Percentiles rank a stretch among this genome's conserved stretches.
Conservation (phyloP, 2,888 invertebrate species). For the Didymodactylos carnosus region DNA sequence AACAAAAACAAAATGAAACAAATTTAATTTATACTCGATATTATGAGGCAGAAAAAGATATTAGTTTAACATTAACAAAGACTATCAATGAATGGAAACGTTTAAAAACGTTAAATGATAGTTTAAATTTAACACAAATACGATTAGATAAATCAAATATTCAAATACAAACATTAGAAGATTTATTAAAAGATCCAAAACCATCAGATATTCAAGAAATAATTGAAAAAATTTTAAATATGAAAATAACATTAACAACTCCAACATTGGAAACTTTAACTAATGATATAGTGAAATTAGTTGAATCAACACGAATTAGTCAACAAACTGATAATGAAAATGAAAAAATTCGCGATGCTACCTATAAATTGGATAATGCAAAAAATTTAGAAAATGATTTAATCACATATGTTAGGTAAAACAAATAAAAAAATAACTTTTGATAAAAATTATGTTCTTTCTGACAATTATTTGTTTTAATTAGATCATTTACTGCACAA, state of each 20-base stretch:
- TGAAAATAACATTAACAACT: not conserved
- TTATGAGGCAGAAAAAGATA: not conserved
- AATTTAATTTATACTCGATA: not conserved
- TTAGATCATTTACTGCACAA: not conserved
- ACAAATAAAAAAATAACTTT: no score
- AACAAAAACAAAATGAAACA: not conserved
- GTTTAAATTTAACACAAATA: not conserved
- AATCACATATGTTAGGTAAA: not conserved
- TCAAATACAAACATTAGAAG: not conserved
- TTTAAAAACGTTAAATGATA: not conserved
- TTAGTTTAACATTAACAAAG: not conserved
- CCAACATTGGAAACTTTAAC: not conserved
- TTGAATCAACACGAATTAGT: not conserved
- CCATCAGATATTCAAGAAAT: not conserved
- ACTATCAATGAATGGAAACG: not conserved
- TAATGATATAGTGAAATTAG: not conserved
- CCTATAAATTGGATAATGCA: not conserved
- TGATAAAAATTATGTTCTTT: no score
- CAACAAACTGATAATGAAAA: not conserved
- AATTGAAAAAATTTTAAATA: not conserved
- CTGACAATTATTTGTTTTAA: no score
- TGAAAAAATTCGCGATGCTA: not conserved
- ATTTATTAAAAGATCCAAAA: not conserved
- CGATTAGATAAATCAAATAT: not conserved
- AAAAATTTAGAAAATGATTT: not conserved